These are phyloP conservation scores for Dasypus novemcinctus DNA, from an alignment of 2,113 vertebrate species.

Conservation along the genomic window DNA sequence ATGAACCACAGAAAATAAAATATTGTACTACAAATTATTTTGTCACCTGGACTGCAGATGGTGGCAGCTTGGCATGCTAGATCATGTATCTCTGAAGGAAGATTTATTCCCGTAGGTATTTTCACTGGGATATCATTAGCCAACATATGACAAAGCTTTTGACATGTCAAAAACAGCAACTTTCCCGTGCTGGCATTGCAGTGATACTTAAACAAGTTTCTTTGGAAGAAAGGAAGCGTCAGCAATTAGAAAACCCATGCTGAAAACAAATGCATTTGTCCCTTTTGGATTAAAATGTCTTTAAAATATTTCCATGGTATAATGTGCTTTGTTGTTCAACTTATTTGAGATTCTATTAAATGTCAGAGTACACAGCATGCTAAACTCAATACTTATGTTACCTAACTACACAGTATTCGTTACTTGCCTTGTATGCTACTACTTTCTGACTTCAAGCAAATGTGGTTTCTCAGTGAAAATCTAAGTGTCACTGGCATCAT, in stretches of 20 bases:
- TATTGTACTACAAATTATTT: not conserved
- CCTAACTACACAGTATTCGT: not conserved
- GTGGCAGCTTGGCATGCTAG: constrained; percentile 92
- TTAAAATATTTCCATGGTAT: not conserved
- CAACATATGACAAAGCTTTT: constrained; percentile 92
- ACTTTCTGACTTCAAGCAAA: not conserved
- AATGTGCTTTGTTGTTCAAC: not conserved
- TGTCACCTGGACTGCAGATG: constrained; percentile 91
- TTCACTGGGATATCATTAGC: constrained; percentile 88
- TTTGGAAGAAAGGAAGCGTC: constrained; percentile 43
- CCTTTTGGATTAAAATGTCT: not conserved
- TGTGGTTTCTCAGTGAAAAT: not conserved
- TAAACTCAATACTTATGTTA: not conserved
- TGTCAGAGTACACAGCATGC: not conserved
- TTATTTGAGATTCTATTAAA: not conserved
- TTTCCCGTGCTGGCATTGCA: constrained; percentile 85
- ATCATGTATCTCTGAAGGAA: constrained; percentile 89
- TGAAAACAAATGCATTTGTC: not conserved
- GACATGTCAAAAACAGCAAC: constrained; percentile 88
- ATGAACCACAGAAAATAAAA: not conserved
- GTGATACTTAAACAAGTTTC: constrained; percentile 90
- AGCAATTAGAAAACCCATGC: not conserved
- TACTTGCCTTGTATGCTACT: too few relatives aligned
- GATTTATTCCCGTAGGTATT: constrained; percentile 83
- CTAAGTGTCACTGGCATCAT: not conserved